A percentile compares a stretch with the other conserved stretches of the same genome.
phyloP scores from a whole-genome alignment of 2,113 vertebrate species.

The Callospermophilus lateralis region DNA sequence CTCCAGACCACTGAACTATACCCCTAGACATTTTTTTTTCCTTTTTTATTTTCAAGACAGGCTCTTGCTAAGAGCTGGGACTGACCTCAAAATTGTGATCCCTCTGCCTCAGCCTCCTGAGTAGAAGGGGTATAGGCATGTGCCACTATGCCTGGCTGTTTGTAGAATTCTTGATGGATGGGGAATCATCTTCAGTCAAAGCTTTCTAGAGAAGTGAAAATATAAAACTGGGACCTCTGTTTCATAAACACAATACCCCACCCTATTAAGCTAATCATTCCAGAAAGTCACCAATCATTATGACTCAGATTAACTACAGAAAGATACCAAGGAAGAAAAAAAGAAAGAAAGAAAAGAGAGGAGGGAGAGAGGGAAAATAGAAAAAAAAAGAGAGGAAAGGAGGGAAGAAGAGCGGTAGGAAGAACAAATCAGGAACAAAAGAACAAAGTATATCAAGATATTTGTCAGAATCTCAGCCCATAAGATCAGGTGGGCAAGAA shows the following conservation, averaged over 20 bases:
- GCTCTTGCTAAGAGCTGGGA: not conserved
- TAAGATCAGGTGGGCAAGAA: not conserved
- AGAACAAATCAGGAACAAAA: not conserved
- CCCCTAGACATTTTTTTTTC: not conserved
- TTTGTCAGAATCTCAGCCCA: not conserved
- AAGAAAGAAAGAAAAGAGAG: no score
- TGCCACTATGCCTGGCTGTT: not conserved
- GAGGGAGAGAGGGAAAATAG: no score
- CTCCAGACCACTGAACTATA: not conserved
- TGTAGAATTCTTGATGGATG: not conserved
- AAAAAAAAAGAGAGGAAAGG: not conserved
- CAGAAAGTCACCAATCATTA: not conserved
- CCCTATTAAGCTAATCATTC: not conserved
- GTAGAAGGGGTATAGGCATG: not conserved
- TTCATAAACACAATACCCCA: not conserved
- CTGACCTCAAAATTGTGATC: not conserved
- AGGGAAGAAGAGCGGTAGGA: not conserved
- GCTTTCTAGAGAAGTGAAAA: not conserved
- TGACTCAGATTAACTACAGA: not conserved
- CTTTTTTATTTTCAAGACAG: not conserved
- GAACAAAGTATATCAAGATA: not conserved
- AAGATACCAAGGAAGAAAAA: not conserved
- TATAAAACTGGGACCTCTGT: not conserved
- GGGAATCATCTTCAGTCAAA: not conserved
- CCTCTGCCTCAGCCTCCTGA: not conserved